These are phyloP conservation scores for Phasianus colchicus DNA, from an alignment of 2,113 vertebrate genomes.

Conservation along the genomic window DNA sequence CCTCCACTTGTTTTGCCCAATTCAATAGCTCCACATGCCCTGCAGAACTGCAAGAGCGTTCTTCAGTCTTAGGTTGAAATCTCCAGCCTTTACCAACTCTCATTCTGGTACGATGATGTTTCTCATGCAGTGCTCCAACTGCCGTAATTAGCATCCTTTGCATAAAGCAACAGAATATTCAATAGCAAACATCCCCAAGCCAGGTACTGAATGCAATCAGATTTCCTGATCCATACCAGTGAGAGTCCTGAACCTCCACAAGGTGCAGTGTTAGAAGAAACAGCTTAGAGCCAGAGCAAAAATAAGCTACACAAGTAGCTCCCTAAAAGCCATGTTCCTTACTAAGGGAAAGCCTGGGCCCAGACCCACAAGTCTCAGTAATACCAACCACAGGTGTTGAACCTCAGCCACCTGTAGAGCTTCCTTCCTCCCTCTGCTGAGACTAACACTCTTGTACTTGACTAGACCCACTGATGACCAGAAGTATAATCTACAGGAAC, in stretches of 20 bases:
- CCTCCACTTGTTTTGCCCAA: not conserved
- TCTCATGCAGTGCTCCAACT: not conserved
- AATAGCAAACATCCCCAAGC: conserved; percentile 18
- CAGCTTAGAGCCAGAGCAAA: not conserved
- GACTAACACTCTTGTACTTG: not conserved
- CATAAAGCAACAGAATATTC: conserved; percentile 25
- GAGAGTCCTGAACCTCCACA: not conserved
- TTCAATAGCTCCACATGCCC: not conserved
- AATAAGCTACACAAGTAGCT: not conserved
- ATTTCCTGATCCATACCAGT: not conserved
- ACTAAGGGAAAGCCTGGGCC: not conserved
- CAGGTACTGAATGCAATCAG: not conserved
- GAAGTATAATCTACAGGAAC: not conserved
- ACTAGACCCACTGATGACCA: not conserved
- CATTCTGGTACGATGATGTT: not conserved
- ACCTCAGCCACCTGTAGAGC: not conserved
- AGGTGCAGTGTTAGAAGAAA: not conserved
- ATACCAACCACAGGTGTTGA: not conserved
- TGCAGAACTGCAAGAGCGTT: not conserved
- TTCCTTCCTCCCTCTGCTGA: not conserved
- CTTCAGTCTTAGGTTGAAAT: not conserved
- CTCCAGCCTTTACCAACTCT: not conserved
- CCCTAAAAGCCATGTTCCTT: not conserved
- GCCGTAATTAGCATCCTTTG: not conserved
- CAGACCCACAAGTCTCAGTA: not conserved